Conservation (phyloP, 2,797 vertebrate species). For the Erpetoichthys calabaricus region DNA sequence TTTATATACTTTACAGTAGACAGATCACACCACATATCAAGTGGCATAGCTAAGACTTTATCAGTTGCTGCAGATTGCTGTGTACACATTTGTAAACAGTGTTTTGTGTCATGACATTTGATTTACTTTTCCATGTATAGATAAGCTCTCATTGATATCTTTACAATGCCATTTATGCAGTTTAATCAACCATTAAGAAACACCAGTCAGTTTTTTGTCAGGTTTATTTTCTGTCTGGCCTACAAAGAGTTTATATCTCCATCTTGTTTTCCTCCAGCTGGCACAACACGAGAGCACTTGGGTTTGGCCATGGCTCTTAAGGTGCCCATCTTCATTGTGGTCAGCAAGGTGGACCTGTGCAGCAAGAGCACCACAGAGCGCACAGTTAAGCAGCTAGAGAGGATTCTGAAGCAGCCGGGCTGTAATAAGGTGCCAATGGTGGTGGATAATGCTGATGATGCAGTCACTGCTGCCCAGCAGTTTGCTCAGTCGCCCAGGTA, state of each 20-base stretch:
- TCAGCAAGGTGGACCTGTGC: slow-evolving; percentile 89
- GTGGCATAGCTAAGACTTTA: too few relatives aligned
- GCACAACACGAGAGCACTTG: slow-evolving; percentile 87
- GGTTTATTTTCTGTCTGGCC: background rate
- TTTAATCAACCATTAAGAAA: too few relatives aligned
- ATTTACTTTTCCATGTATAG: too few relatives aligned
- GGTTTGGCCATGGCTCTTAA: slow-evolving; percentile 91
- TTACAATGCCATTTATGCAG: too few relatives aligned
- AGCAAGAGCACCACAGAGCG: slow-evolving; percentile 71
- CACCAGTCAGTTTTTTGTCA: background rate
- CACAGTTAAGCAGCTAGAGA: slow-evolving; percentile 81
- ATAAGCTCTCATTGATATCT: too few relatives aligned
- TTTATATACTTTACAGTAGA: too few relatives aligned
- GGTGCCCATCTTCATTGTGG: slow-evolving; percentile 88
- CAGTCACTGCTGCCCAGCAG: slow-evolving; percentile 86
- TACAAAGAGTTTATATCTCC: background rate
- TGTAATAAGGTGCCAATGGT: slow-evolving; percentile 87
- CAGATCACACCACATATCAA: too few relatives aligned
- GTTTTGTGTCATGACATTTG: too few relatives aligned
- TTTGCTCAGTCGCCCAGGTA: slow-evolving; percentile 83
- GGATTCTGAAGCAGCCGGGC: slow-evolving; percentile 84
- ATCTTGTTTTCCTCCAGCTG: slow-evolving; percentile 40
- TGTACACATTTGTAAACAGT: too few relatives aligned
- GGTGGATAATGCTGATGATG: slow-evolving; percentile 72
- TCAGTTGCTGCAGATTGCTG: too few relatives aligned